Base-by-base conservation (phyloP, 2,797 vertebrate genomes). In the Enteromius anoplus region DNA sequence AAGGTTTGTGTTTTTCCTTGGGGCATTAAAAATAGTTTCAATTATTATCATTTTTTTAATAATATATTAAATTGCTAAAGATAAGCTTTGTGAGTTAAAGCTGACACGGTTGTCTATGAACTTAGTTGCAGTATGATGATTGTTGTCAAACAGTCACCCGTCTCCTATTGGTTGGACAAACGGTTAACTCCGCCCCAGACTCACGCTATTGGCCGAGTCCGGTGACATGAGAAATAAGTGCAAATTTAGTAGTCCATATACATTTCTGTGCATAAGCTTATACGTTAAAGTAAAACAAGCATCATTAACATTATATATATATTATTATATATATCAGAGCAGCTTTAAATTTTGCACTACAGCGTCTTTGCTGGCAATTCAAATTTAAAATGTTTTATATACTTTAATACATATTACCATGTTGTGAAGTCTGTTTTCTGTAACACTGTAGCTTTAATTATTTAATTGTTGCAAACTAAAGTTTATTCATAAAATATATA, bases 1-100 rank as follows among this genome's bases (percentile, higher is more conserved):
- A 80, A 87, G 75, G 75, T 77, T 70, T 0, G 73, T 68, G 21
- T 72, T 12, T 51, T 68, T 40, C 5, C 14, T 32, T 29, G 19
- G 10, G 10, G 49, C 11, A 34, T n/a, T 29, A 12, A 40, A 51
- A n/a, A 8, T 32, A 11, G 8, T 49, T 64, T 64, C 5, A 45
- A 3, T 60, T 42, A 5, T n/a, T 42, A 9, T 37, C 17, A 15
- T 37, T 3, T 42, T 34, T 66, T 66, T 2, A 17, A 76, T 60
- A 26, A 42, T 37, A 3, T 75, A 12, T 23, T 0, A 40, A 40
- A 40, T 23, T 1, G 8, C 32, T 37, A 37, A 1, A 21, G 45
- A 21, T 72, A 21, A 5, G 4, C 6, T 49, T 7, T 51, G 14
- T 47, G 23, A 29, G 45, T 49, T 17, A 49, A 47, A 71, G 42